Evolutionary conservation across 2,113 vertebrate species (phyloP).

Genomic region (Aphyosemion australe): DNA sequence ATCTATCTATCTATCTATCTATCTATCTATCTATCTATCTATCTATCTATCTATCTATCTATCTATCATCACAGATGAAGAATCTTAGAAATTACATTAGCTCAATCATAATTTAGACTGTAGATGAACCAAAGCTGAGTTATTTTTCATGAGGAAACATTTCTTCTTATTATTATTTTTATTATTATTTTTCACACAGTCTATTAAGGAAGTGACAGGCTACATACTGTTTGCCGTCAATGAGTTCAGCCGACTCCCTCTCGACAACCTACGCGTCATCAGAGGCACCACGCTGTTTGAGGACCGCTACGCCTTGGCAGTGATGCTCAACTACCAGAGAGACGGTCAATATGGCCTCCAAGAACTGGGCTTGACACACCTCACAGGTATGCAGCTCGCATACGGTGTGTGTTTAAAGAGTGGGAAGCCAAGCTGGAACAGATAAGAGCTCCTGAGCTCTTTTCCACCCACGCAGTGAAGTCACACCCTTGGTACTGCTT

Average conservation of each 20-base stretch:
- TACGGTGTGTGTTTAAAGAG: slow-evolving; percentile 30
- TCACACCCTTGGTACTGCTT: slow-evolving; percentile 46
- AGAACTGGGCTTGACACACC: slow-evolving; percentile 86
- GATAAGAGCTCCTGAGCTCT: slow-evolving; percentile 42
- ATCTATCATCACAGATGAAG: no score
- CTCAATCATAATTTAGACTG: no score
- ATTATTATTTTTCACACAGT: slow-evolving; percentile 70
- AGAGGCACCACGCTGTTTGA: slow-evolving; percentile 88
- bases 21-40: no score
- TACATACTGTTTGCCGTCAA: slow-evolving; percentile 91
- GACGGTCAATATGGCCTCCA: slow-evolving; percentile 83
- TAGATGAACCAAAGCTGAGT: no score
- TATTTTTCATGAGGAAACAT: not conserved
- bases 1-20: no score
- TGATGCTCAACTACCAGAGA: slow-evolving; percentile 90
- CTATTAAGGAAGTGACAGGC: slow-evolving; percentile 93
- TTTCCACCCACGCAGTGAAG: slow-evolving; percentile 42
- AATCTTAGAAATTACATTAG: no score
- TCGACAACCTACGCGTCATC: slow-evolving; percentile 89
- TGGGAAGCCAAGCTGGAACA: slow-evolving; percentile 20
- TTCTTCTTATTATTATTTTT: not conserved
- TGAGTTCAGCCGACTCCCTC: slow-evolving; percentile 83
- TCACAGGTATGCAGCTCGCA: slow-evolving; percentile 82
- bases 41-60: no score
- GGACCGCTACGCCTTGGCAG: slow-evolving; percentile 83